Base-by-base conservation (phyloP, 2,113 vertebrate genomes). In the Aplodontia rufa region DNA sequence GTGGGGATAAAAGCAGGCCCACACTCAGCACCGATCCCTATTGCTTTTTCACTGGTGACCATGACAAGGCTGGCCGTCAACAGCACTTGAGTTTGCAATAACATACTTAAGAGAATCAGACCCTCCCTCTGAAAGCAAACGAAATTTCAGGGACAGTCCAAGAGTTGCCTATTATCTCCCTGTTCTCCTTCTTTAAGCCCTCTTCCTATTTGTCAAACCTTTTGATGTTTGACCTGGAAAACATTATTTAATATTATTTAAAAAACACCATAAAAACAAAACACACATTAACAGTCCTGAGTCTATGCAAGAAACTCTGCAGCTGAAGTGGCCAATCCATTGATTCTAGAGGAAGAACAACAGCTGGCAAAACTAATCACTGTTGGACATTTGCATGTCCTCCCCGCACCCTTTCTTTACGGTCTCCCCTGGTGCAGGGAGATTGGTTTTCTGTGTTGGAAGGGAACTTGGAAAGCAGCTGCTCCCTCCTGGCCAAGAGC, bases 291-390 rank as follows among this genome's bases (percentile, higher is more conserved):
- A 19, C 35, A 90, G 40, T 62, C n/a, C 96, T 83, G 30, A 0
- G 82, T 96, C 93, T 86, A 37, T 92, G 90, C 91, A 87, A 49
- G 85, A 94, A 96, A 97, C 92, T 98, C 90, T 97, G 91, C 93
- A 97, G 97, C 96, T 96, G 91, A 98, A 96, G 95, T 94, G 96
- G 97, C 95, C 97, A 96, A 97, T 97, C 91, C 91, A 84, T 95
- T 98, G 98, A 97, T 97, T 98, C 97, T 97, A 91, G 97, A 98
- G 94, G 97, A 98, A 98, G 97, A 97, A 98, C 97, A 98, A 97
- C 98, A 98, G 98, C 98, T 98, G 98, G 98, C 96, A 98, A 97
- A 98, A 97, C 97, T 98, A 98, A 98, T 98, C 98, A 98, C 88
- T 95, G 97, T 66, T 92, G 96, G 97, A 95, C 96, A 98, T 98